Percentiles rank a stretch among this genome's conserved stretches.
These are phyloP conservation scores for Eilema depressum DNA, from an alignment of 2,888 invertebrate species.

Conservation along the genomic window DNA sequence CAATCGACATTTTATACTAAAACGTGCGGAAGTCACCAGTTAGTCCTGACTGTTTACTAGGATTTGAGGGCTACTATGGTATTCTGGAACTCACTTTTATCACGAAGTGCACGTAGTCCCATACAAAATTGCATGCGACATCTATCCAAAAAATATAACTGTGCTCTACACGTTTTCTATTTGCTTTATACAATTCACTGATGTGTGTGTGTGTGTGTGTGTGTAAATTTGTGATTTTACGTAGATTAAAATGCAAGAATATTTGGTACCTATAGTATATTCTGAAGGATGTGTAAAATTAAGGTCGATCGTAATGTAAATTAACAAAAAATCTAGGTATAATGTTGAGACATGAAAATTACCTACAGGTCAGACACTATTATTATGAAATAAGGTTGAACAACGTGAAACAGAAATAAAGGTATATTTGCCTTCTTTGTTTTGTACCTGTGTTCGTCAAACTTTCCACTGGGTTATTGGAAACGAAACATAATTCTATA, in stretches of 20 bases:
- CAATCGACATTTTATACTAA: constrained; percentile 73
- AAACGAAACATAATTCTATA: constrained; percentile 5
- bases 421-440: not conserved
- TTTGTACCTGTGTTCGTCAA: not conserved
- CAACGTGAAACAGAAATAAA: not conserved
- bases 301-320: not conserved
- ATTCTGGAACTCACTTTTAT: constrained; percentile 36
- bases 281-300: not conserved
- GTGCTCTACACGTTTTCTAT: not conserved
- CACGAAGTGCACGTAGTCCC: not conserved
- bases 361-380: not conserved
- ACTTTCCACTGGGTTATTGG: not conserved
- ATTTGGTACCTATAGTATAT: not conserved
- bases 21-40: constrained; percentile 67
- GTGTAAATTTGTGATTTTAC: not conserved
- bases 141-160: not conserved
- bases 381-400: not conserved
- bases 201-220: too few relatives aligned
- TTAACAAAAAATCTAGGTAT: not conserved
- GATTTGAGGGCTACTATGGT: constrained; percentile 39
- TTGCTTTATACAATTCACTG: not conserved
- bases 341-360: not conserved
- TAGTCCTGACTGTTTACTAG: constrained; percentile 60
- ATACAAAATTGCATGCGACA: not conserved
- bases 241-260: too few relatives aligned